phyloP scores from a whole-genome alignment of 2,888 invertebrate genomes.

The Amphiduros pacificus region DNA sequence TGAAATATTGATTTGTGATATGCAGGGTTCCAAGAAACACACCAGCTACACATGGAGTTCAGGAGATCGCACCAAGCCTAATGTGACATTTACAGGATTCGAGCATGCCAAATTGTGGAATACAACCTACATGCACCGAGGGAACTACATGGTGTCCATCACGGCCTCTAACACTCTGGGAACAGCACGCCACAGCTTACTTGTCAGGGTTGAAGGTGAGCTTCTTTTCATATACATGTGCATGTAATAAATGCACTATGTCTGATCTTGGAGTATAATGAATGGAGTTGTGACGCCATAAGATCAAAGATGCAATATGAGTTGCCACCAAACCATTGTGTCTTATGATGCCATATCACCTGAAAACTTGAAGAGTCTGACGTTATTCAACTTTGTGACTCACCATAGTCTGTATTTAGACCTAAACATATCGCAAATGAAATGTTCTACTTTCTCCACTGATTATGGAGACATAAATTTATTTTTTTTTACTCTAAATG shows the following conservation, averaged over 20 bases:
- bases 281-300: not conserved
- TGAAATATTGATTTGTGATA: no score
- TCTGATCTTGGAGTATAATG: not conserved
- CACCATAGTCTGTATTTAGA: no score
- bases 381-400: no score
- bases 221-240: not conserved
- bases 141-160: conserved; percentile 37
- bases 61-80: conserved; percentile 26
- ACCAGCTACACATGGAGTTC: conserved; percentile 42
- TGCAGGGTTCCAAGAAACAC: conserved; percentile 39
- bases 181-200: conserved; percentile 17
- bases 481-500: no score
- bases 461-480: no score
- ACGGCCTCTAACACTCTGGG: conserved; percentile 39
- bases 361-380: no score
- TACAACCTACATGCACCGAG: conserved; percentile 33
- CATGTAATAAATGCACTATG: not conserved
- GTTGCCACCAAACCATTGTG: no score
- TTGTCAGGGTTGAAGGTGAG: conserved; percentile 16
- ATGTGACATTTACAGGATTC: conserved; percentile 26
- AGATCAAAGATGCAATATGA: not conserved
- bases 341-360: no score
- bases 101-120: conserved; percentile 27
- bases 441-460: no score
- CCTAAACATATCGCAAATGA: no score